Conservation (phyloP, 2,113 vertebrate genomes). For the Scatophagus argus region DNA sequence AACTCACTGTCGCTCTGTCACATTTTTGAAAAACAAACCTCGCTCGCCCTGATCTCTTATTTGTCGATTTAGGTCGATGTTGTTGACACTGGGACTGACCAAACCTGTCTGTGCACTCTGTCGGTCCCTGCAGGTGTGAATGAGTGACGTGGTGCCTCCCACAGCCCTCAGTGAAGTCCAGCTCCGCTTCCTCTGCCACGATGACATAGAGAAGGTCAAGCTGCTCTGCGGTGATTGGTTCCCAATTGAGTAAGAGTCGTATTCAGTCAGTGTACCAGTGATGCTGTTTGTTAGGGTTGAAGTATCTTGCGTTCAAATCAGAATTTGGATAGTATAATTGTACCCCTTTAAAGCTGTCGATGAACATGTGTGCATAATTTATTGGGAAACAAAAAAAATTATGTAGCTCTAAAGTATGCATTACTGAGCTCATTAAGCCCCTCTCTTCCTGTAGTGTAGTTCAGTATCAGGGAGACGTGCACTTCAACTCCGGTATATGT, state of each 20-base stretch:
- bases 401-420: no score
- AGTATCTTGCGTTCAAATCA: neutral
- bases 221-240: slow-evolving; percentile 98
- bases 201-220: slow-evolving; percentile 99
- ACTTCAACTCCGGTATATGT: no score
- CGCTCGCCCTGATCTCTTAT: neutral
- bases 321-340: neutral
- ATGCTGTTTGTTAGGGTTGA: neutral
- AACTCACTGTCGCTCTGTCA: neutral
- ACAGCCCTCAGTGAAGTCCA: slow-evolving; percentile 94
- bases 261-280: neutral
- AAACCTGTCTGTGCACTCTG: slow-evolving; percentile 18
- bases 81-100: neutral
- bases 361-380: neutral
- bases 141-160: slow-evolving; percentile 96
- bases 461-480: no score
- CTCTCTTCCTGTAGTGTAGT: no score
- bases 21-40: neutral
- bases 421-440: no score
- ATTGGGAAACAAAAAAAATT: neutral
- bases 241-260: slow-evolving; percentile 93
- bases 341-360: neutral
- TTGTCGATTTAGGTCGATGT: neutral
- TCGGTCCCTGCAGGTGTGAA: slow-evolving; percentile 90
- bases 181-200: slow-evolving; percentile 97